Conservation (phyloP, 64 coral and sea anemone species). For the Actinia equina region DNA sequence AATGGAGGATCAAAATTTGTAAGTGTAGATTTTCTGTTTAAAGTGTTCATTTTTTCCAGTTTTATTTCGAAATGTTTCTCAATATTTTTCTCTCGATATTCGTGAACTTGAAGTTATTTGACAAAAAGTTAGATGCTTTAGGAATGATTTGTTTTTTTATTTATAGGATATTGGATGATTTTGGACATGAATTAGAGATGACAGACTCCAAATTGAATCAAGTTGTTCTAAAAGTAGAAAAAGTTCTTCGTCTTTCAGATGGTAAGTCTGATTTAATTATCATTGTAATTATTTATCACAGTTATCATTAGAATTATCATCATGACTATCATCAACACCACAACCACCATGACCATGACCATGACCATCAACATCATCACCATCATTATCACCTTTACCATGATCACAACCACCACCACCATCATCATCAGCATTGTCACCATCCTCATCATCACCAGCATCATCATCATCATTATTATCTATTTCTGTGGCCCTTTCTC, state of each 20-base stretch:
- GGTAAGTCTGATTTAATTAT: constrained; percentile 41
- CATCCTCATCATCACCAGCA: too few relatives aligned
- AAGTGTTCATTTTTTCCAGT: not conserved
- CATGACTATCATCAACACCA: too few relatives aligned
- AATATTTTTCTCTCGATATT: too few relatives aligned
- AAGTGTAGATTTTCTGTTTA: constrained; percentile 29
- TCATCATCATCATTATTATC: too few relatives aligned
- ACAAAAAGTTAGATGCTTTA: not conserved
- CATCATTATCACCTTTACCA: too few relatives aligned
- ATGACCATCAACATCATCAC: too few relatives aligned
- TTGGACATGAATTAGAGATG: constrained; percentile 99
- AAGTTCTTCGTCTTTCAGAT: constrained; percentile 93
- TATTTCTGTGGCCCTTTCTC: not conserved
- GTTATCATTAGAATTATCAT: too few relatives aligned
- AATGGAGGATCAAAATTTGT: constrained; percentile 99
- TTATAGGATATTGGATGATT: constrained; percentile 74
- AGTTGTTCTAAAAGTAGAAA: constrained; percentile 95
- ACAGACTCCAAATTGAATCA: constrained; percentile 95
- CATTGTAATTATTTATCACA: not conserved
- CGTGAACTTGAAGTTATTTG: not conserved
- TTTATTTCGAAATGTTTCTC: not conserved
- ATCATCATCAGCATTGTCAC: too few relatives aligned
- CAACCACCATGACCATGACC: too few relatives aligned
- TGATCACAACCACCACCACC: too few relatives aligned
- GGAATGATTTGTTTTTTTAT: not conserved